phyloP scores from a whole-genome alignment of 2,797 vertebrate species.

The Liasis olivaceus region DNA sequence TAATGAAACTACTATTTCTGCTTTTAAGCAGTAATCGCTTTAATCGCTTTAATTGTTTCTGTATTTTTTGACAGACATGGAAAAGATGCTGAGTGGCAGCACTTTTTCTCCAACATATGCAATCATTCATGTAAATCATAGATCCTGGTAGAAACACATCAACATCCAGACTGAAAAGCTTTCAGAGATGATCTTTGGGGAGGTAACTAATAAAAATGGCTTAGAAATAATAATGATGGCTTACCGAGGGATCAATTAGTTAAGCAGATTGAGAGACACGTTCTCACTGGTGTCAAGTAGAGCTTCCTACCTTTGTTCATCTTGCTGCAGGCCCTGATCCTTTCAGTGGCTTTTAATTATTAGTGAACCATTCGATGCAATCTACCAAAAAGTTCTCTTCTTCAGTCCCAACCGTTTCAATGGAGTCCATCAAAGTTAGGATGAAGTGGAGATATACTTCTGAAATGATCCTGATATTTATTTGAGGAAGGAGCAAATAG shows the following conservation, averaged over 20 bases:
- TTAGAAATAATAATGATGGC: slow-evolving; percentile 7
- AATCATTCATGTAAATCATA: slow-evolving; percentile 45
- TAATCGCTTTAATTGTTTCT: slow-evolving; percentile 67
- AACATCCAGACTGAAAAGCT: slow-evolving; percentile 24
- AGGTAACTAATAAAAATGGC: background rate
- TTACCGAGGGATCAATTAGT: slow-evolving; percentile 13
- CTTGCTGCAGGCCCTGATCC: background rate
- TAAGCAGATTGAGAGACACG: background rate
- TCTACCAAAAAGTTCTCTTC: background rate
- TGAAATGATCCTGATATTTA: background rate
- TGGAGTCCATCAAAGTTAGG: background rate
- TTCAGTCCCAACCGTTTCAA: background rate
- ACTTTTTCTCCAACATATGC: background rate
- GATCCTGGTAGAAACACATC: slow-evolving; percentile 24
- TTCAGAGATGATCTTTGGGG: slow-evolving; percentile 18
- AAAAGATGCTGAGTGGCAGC: slow-evolving; percentile 62
- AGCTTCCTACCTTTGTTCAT: background rate
- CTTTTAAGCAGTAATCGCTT: slow-evolving; percentile 63
- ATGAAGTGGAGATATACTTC: background rate
- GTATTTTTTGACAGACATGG: slow-evolving; percentile 57
- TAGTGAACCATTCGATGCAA: background rate
- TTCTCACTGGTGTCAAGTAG: background rate
- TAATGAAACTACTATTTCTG: slow-evolving; percentile 58
- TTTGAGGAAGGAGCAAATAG: no score
- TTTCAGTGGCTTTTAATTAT: fast-evolving